Percentiles rank a stretch among this genome's conserved stretches.
Evolutionary conservation across 2,888 invertebrate genomes (phyloP).

Genomic region (Leptogaster cylindrica): DNA sequence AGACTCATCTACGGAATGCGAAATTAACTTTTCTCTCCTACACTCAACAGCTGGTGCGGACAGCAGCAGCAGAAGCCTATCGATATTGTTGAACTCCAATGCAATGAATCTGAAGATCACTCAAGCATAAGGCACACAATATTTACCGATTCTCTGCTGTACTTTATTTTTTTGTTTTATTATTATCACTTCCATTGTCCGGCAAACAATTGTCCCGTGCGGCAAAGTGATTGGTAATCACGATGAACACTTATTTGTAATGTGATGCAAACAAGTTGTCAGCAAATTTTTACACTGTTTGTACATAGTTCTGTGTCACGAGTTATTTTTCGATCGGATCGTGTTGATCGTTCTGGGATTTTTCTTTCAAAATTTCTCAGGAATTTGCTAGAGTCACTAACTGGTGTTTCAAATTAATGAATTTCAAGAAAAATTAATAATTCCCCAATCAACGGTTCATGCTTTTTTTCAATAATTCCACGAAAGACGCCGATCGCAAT

Average conservation of each 20-base stretch:
- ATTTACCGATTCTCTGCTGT: too few species aligned
- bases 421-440: conserved; percentile 18
- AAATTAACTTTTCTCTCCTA: not conserved
- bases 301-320: not conserved
- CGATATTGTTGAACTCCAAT: too few species aligned
- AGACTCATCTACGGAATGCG: conserved; percentile 27
- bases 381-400: conserved; percentile 1
- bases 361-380: conserved; percentile 9
- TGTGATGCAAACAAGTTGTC: conserved; percentile 3
- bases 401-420: conserved; percentile 4
- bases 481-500: too few species aligned
- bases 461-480: not conserved
- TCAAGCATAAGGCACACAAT: too few species aligned
- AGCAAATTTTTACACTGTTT: conserved; percentile 14
- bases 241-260: conserved; percentile 5
- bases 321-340: not conserved
- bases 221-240: conserved; percentile 1
- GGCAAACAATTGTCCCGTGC: conserved; percentile 21
- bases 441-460: not conserved
- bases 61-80: too few species aligned
- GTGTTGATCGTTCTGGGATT: not conserved
- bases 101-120: too few species aligned
- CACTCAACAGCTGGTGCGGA: too few species aligned
- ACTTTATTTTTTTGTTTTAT: not conserved
- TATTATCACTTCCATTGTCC: conserved; percentile 3